Conservation (phyloP, 2,113 vertebrate species). For the Neodontobutis hainanensis region DNA sequence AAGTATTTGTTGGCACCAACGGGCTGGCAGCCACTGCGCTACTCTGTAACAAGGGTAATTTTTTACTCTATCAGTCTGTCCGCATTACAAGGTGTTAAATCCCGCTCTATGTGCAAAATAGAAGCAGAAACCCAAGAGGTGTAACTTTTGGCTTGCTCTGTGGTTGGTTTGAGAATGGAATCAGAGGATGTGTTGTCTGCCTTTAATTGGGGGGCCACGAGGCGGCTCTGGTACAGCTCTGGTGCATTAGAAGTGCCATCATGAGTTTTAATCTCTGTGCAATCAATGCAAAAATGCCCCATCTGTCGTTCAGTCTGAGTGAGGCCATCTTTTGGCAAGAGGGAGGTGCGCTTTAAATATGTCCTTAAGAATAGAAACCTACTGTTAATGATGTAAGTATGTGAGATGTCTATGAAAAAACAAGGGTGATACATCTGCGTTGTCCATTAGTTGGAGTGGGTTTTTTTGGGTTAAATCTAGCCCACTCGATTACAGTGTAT, state of each 20-base stretch:
- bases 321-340: slow-evolving; percentile 8
- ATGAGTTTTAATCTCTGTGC: slow-evolving; percentile 13
- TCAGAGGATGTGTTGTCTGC: background rate
- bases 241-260: slow-evolving; percentile 9
- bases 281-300: slow-evolving; percentile 9
- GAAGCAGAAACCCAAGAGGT: background rate
- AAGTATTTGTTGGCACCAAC: slow-evolving; percentile 58
- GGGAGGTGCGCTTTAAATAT: background rate
- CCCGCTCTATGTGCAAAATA: slow-evolving; percentile 9
- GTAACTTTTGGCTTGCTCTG: slow-evolving; percentile 12
- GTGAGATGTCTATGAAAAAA: no score
- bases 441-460: no score
- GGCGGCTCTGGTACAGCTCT: background rate
- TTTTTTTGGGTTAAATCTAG: no score
- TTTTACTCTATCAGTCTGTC: slow-evolving; percentile 13
- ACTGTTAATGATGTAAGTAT: no score
- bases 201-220: slow-evolving; percentile 7
- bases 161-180: background rate
- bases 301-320: slow-evolving; percentile 6
- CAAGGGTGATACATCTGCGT: no score
- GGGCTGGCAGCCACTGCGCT: slow-evolving; percentile 9
- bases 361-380: no score
- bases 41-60: slow-evolving; percentile 3
- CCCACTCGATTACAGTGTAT: no score
- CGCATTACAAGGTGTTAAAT: slow-evolving; percentile 43